Conservation (phyloP, 2,888 invertebrate genomes). For the Nesidiocoris tenuis region DNA sequence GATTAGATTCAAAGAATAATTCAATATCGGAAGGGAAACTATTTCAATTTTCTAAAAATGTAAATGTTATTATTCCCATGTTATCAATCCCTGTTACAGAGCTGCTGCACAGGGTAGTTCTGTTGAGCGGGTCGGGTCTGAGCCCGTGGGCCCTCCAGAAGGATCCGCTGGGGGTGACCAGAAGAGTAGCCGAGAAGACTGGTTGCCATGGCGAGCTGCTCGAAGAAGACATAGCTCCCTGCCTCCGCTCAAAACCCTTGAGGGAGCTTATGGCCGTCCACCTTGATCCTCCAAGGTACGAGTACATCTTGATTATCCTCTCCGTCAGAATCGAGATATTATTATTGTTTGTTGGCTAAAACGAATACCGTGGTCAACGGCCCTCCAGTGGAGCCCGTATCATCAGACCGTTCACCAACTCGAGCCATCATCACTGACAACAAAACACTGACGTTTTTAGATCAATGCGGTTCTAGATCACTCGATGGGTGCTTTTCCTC, state of each 20-base stretch:
- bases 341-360: background rate
- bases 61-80: too few relatives aligned
- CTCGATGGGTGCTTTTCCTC: too few relatives aligned
- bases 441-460: too few relatives aligned
- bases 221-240: conserved; percentile 81
- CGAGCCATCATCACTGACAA: too few relatives aligned
- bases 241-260: conserved; percentile 75
- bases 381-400: too few relatives aligned
- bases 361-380: background rate
- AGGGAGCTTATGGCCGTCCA: conserved; percentile 71
- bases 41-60: too few relatives aligned
- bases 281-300: conserved; percentile 67
- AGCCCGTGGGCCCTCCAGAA: conserved; percentile 90
- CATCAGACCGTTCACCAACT: too few relatives aligned
- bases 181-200: conserved; percentile 77
- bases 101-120: conserved; percentile 80
- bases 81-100: too few relatives aligned
- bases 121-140: conserved; percentile 85
- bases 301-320: background rate
- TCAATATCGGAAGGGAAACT: too few relatives aligned
- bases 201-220: conserved; percentile 77
- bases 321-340: background rate
- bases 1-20: too few relatives aligned
- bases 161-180: conserved; percentile 77
- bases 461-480: too few relatives aligned